Evolutionary conservation across 1,140 invertebrate genomes (phyloP), one percentile per base, ranked within the genome.

Genomic region (Zophobas atratus): DNA sequence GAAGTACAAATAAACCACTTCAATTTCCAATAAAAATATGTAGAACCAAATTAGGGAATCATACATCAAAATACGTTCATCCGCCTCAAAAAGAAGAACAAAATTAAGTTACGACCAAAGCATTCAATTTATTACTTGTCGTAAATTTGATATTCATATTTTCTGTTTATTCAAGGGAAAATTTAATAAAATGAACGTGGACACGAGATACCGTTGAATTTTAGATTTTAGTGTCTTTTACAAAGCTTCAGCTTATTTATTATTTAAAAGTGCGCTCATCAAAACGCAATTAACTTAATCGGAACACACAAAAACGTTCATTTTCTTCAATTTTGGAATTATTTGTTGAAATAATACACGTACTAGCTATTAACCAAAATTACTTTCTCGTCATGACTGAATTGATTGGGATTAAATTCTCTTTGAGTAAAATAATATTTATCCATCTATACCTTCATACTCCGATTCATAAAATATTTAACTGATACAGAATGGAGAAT

Each of bases 381-480:
- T 20, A 20, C 20, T 20, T 20, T 20, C 20, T 46, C 8, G 43
- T 46, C 43, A 20, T 36, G n/a, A 36, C 36, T 6, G n/a, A 57
- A 33, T 3, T 57, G 2, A 34, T 36, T 4, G 36, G 32, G 56
- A 60, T 60, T 60, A 60, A 67, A 43, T 41, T 63, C 33, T 43
- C n/a, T 67, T 67, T 67, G 60, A 43, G 34, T 67, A 46, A 67
- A 67, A 67, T 43, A 39, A 43, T 67, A 67, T 67, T 67, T 67
- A 67, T 20, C 60, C n/a, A n/a, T n/a, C 60, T 43, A 43, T 4
- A 43, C 6, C 20, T 43, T 43, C 43, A 63, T 43, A 67, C 39
- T 33, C 60, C 43, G n/a, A 67, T 43, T 67, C 39, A 67, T 67
- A 67, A 67, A 67, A 67, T 67, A 67, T 67, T 67, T 67, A 67